Percentiles rank a stretch among this genome's conserved stretches.
Conservation (phyloP, 1,140 invertebrate species). For the Hydropsyche tenuis region DNA sequence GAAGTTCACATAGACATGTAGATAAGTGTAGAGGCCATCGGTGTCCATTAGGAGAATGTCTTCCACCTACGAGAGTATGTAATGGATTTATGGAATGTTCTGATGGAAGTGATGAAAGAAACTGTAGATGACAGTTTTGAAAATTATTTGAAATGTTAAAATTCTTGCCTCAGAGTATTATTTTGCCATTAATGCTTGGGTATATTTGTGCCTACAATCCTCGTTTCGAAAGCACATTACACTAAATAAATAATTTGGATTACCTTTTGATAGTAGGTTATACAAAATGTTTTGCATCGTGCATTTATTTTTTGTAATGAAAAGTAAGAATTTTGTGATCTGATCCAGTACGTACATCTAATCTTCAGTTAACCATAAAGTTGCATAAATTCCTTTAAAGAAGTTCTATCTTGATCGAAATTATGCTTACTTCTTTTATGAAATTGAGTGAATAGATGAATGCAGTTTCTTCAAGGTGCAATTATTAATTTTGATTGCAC, state of each 20-base stretch:
- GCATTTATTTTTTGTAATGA: neutral
- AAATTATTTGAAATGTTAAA: neutral
- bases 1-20: constrained; percentile 52
- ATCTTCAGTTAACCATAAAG: neutral
- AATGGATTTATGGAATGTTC: constrained; percentile 80
- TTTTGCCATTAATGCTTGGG: constrained; percentile 17
- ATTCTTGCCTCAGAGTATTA: constrained; percentile 11
- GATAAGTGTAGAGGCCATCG: constrained; percentile 71
- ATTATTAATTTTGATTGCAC: neutral
- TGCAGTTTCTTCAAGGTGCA: neutral
- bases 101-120: constrained; percentile 74
- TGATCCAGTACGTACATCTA: neutral
- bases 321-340: neutral
- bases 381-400: neutral
- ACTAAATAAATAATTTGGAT: neutral
- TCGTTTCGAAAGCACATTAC: neutral
- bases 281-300: neutral
- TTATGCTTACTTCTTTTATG: too few species aligned
- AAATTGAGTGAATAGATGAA: neutral
- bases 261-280: neutral
- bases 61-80: constrained; percentile 73
- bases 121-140: constrained; percentile 54
- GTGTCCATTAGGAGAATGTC: constrained; percentile 77
- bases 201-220: too few species aligned
- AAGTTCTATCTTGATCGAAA: too few species aligned